Percentiles rank a stretch among this genome's conserved stretches.
Conservation (phyloP, 2,797 vertebrate genomes). For the Poeciliopsis presidionis region DNA sequence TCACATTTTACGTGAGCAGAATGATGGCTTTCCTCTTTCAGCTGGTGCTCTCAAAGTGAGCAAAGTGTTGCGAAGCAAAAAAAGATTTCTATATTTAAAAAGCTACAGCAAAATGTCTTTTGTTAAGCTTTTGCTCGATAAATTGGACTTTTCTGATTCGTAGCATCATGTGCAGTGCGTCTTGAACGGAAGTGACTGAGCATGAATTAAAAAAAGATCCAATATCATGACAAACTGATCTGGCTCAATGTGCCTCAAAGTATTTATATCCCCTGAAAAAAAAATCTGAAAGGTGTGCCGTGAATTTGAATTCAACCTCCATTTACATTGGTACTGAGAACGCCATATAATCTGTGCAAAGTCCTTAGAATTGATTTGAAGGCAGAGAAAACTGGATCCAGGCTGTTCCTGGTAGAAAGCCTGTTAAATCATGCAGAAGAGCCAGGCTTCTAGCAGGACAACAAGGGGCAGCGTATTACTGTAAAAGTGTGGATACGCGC, state of each 20-base stretch:
- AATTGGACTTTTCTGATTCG: neutral
- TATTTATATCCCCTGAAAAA: neutral
- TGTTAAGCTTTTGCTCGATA: neutral
- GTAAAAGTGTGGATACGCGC: no score
- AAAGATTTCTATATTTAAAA: neutral
- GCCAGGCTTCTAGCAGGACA: neutral
- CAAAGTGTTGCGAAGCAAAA: neutral
- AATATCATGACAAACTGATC: neutral
- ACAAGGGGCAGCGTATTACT: neutral
- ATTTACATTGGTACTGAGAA: neutral
- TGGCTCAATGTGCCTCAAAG: neutral
- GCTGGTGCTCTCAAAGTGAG: slow-evolving; percentile 5
- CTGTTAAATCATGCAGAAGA: neutral
- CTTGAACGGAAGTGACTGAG: neutral
- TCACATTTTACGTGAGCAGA: neutral
- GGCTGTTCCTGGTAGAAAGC: neutral
- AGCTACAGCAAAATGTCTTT: neutral
- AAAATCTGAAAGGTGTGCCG: neutral
- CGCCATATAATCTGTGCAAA: neutral
- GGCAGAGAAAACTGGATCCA: neutral
- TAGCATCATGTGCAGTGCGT: neutral
- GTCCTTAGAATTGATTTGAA: neutral
- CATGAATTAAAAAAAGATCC: slow-evolving; percentile 3
- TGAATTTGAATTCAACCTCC: neutral
- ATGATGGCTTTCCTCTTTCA: neutral